These are phyloP conservation scores for Patella pellucida DNA, from an alignment of 2,888 invertebrate genomes.

Conservation along the genomic window DNA sequence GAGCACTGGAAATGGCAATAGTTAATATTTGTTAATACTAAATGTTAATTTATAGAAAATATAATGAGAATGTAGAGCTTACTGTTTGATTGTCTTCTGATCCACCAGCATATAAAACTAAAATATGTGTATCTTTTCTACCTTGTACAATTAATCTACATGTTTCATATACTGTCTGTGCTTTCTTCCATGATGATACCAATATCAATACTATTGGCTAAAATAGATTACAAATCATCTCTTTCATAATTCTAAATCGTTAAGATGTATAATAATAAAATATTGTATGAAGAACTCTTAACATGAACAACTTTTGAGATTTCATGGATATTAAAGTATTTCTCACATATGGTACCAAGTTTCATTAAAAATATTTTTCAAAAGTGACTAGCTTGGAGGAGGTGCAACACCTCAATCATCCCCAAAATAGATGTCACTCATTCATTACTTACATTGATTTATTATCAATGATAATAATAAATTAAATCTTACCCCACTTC, in stretches of 20 bases:
- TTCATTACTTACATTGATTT: too few species aligned
- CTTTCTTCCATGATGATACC: constrained; percentile 77
- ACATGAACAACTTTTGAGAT: not conserved
- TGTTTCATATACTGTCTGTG: constrained; percentile 51
- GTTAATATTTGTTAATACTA: not conserved
- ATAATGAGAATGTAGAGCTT: constrained; percentile 27
- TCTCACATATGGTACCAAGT: too few species aligned
- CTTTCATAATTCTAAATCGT: not conserved
- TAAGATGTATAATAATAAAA: not conserved
- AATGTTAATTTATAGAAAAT: not conserved
- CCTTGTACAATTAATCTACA: constrained; percentile 37
- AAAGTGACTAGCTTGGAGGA: too few species aligned
- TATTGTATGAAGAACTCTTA: not conserved
- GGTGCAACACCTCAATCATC: too few species aligned
- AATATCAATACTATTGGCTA: constrained; percentile 80
- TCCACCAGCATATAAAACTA: constrained; percentile 65
- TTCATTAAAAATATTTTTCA: too few species aligned
- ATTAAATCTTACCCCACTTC: constrained; percentile 55
- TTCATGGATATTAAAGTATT: too few species aligned
- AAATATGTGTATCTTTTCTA: constrained; percentile 35
- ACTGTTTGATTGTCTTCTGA: constrained; percentile 62
- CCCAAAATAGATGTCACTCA: too few species aligned
- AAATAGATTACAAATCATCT: constrained; percentile 44
- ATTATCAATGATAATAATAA: too few species aligned
- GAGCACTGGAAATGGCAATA: too few species aligned